Evolutionary conservation across 2,797 vertebrate species (phyloP).

Genomic region (Enteromius mattozi): DNA sequence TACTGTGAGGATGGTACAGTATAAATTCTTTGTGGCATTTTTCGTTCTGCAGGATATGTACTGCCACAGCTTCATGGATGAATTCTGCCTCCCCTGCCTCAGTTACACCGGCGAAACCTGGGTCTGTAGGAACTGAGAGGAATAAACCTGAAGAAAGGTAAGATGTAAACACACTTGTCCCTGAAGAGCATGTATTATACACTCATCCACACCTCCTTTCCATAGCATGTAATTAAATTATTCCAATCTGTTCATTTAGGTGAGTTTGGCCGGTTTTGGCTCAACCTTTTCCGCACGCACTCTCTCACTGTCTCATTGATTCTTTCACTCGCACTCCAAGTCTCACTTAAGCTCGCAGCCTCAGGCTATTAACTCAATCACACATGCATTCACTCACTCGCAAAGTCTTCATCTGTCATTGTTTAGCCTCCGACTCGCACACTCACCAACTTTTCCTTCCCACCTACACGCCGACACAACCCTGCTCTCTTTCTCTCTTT

Average conservation of each 20-base stretch:
- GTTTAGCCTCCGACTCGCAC: conserved; percentile 16
- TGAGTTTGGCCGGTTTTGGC: conserved; percentile 31
- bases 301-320: conserved; percentile 32
- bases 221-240: conserved; percentile 34
- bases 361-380: conserved; percentile 43
- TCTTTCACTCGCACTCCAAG: conserved; percentile 22
- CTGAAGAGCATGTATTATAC: not conserved
- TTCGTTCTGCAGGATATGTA: conserved; percentile 65
- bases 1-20: not conserved
- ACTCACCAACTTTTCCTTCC: conserved; percentile 11
- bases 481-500: not conserved
- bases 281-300: conserved; percentile 13
- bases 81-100: conserved; percentile 60
- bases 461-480: conserved; percentile 17
- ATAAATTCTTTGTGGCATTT: not conserved
- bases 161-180: not conserved
- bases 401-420: conserved; percentile 43
- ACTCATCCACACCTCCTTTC: conserved; percentile 14
- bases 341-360: conserved; percentile 39
- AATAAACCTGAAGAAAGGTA: conserved; percentile 85
- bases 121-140: conserved; percentile 60
- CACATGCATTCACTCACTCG: conserved; percentile 42
- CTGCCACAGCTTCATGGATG: conserved; percentile 80
- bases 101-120: conserved; percentile 49
- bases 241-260: conserved; percentile 23